Base-by-base conservation (phyloP, 1,140 invertebrate genomes). In the Thaumatotibia leucotreta region DNA sequence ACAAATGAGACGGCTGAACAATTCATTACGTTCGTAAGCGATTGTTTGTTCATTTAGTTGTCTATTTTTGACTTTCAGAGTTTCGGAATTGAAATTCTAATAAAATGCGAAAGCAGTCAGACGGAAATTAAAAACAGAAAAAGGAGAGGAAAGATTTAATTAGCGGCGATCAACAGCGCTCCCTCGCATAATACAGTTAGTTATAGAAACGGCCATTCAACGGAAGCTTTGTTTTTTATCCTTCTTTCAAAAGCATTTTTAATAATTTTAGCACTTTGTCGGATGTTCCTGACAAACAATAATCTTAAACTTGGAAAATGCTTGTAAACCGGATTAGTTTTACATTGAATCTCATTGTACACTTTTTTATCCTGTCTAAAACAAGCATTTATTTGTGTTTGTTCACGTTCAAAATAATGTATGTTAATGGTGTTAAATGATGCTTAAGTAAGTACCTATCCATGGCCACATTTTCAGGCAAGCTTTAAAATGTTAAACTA, bases 101-200 rank as follows among this genome's bases (percentile, higher is more conserved):
- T 75, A 75, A 75, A 72, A 74, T 24, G 24, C 35, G 65, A 66
- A 65, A 9, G 49, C 67, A 66, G 67, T 23, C 67, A 14, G 52
- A 10, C 49, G 67, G 54, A 68, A 75, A 69, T 67, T 65, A 70
- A 72, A 70, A 72, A 61, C 24, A 69, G 72, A 68, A 64, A 58
- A 61, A 64, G 52, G 27, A 64, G 49, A 65, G 22, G 54, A 68
- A 74, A 65, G 62, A 74, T 75, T 70, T 70, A 72, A 75, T 75
- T 75, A 72, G 64, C 62, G 45, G 52, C 32, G 68, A 66, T 65
- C 65, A 67, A 66, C 50, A 35, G 64, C n/a, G 52, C 23, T 23
- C 52, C 24, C 52, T 58, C 52, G 24, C 23, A 58, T 31, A 58
- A 58, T 58, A 58, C 24, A 31, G 24, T 58, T 58, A 58, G 52